phyloP scores from a whole-genome alignment of 2,113 vertebrate genomes.

The Acrocephalus kingi region DNA sequence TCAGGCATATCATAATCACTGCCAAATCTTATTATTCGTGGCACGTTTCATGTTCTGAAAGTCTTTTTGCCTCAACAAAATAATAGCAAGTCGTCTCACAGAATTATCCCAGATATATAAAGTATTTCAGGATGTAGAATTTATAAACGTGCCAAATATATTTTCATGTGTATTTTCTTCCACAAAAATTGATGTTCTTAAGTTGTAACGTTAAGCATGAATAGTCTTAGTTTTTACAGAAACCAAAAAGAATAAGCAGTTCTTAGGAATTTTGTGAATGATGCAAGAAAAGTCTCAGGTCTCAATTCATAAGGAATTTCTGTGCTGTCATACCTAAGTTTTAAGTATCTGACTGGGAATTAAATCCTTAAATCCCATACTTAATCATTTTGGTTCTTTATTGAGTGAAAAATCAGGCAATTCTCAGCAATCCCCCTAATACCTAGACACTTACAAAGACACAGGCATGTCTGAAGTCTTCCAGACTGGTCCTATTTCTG shows the following conservation, averaged over 20 bases:
- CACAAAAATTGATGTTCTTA: background rate
- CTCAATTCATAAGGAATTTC: background rate
- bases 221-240: background rate
- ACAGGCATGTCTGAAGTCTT: background rate
- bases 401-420: background rate
- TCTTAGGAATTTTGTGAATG: background rate
- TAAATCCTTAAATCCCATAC: background rate
- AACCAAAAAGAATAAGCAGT: background rate
- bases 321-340: background rate
- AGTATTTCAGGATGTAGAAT: background rate
- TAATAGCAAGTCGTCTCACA: background rate
- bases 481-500: background rate
- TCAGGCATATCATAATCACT: background rate
- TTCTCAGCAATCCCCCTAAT: background rate
- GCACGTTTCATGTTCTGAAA: background rate
- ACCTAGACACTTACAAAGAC: background rate
- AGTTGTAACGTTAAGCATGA: background rate
- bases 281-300: background rate
- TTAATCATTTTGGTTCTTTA: background rate
- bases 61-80: background rate
- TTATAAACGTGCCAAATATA: background rate
- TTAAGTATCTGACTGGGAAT: background rate
- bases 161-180: background rate
- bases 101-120: background rate
- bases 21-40: background rate